Base-by-base conservation (phyloP, 2,113 vertebrate species). In the Hippocampus barbouri region DNA sequence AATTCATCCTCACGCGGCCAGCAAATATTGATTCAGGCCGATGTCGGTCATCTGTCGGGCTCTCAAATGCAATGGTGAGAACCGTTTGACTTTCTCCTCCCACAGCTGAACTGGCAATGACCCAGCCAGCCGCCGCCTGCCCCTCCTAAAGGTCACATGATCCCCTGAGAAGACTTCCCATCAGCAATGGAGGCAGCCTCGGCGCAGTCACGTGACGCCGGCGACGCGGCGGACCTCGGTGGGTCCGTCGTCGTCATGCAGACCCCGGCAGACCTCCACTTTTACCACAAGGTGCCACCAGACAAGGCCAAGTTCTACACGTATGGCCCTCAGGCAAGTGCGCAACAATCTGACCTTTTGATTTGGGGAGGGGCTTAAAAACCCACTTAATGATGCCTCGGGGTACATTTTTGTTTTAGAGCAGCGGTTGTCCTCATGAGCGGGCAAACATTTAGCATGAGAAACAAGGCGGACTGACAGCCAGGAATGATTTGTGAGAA, bases 241-340 rank as follows among this genome's bases (percentile, higher is more conserved):
- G 40, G 43, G 40, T 20, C 40, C 3, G 76, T 91, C 12, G 77
- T 66, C 14, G n/a, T 12, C 8, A 5, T 5, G 69, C 18, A 41
- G 70, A 68, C 34, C 68, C 85, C 64, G 14, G 84, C 88, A 87
- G 89, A 86, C 3, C 67, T 54, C 51, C 61, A 54, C 25, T 3
- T 34, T 43, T 66, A 72, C 81, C 91, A 85, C 78, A 76, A 43
- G 89, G 89, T 74, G 85, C 80, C 87, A 76, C 72, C 72, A 86
- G 86, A 92, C 27, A 91, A 87, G 77, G 57, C 86, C 30, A 90
- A 79, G 79, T 91, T 79, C 81, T 71, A 74, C 18, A 88, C 90
- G 0, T 0, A 85, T 1, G 80, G 86, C 25, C 78, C 84, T 69
- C 89, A 91, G 92, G 92, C 80, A 75, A 76, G 79, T 80, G 16